A percentile compares a stretch with the other conserved stretches of the same genome.
Evolutionary conservation across 2,113 vertebrate species (phyloP).

Genomic region (Hemiprocne comata): DNA sequence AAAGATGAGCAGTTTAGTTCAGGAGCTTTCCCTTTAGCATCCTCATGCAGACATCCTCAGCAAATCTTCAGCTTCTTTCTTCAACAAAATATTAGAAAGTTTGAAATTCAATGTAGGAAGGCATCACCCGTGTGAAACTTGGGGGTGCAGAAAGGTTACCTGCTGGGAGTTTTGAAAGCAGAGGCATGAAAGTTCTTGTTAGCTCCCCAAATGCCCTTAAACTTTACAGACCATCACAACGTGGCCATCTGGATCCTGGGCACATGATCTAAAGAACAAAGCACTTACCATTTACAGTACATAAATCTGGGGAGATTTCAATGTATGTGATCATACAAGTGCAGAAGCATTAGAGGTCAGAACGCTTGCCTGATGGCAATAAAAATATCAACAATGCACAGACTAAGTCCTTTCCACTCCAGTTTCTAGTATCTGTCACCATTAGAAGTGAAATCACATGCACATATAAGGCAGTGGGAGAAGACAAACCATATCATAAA

Average conservation of each 20-base stretch:
- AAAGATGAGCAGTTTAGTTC: not conserved
- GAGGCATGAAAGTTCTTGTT: not conserved
- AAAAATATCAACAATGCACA: not conserved
- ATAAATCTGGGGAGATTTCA: constrained; percentile 23
- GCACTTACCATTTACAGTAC: constrained; percentile 1
- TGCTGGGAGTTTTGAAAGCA: not conserved
- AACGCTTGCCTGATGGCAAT: not conserved
- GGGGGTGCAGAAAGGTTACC: not conserved
- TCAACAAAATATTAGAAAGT: accelerated
- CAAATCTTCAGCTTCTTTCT: not conserved
- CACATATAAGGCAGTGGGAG: not conserved
- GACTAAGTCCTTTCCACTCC: not conserved
- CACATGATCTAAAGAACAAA: not conserved
- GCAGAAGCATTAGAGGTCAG: not conserved
- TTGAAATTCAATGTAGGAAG: not conserved
- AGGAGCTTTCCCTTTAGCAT: not conserved
- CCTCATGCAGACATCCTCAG: not conserved
- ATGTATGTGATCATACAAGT: not conserved
- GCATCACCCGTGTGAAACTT: not conserved
- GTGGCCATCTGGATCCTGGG: constrained; percentile 4
- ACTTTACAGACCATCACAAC: not conserved
- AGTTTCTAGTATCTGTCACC: not conserved
- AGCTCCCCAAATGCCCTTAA: constrained; percentile 5
- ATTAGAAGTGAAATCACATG: not conserved
- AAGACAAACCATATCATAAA: not conserved